Evolutionary conservation across 1,140 invertebrate genomes (phyloP), one percentile per base, ranked within the genome.

Genomic region (Apolygus lucorum): DNA sequence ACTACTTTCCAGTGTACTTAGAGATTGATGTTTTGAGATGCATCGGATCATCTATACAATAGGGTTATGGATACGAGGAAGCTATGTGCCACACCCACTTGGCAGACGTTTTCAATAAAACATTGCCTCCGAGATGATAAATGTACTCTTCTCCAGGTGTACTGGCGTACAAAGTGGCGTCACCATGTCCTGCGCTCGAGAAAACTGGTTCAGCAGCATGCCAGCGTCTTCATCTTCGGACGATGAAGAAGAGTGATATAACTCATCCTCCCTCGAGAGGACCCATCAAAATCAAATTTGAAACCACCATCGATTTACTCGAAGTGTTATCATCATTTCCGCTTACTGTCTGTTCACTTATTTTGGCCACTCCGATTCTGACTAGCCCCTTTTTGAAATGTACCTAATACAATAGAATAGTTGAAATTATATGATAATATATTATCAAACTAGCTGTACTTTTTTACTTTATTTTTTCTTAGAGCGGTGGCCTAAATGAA

Each of bases 121-220:
- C n/a, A n/a, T n/a, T n/a, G n/a, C n/a, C n/a, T n/a, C n/a, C n/a
- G n/a, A n/a, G n/a, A n/a, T n/a, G n/a, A n/a, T n/a, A n/a, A n/a
- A n/a, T n/a, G n/a, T n/a, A n/a, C n/a, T n/a, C 21, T 42, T 42
- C 28, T 70, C 28, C 52, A 70, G 69, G 29, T 67, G 69, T 24
- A 65, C 34, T 25, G 65, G 69, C 24, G 52, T 70, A 1, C 69
- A 70, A 34, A 67, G 28, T 24, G 69, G 69, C 28, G 64, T 70
- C 22, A 67, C 69, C 13, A 69, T 68, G 52, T 52, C 78, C 24
- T 83, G 84, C 73, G 83, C 82, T 76, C 81, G 85, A 69, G 84
- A 85, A 73, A 83, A 84, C 73, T 87, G 85, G 85, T 86, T 87
- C 75, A 86, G 82, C 71, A 82, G 84, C 17, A 85, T 87, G 80